These are phyloP conservation scores for Myiothlypis coronata DNA, from an alignment of 2,797 vertebrate genomes.

Conservation along the genomic window DNA sequence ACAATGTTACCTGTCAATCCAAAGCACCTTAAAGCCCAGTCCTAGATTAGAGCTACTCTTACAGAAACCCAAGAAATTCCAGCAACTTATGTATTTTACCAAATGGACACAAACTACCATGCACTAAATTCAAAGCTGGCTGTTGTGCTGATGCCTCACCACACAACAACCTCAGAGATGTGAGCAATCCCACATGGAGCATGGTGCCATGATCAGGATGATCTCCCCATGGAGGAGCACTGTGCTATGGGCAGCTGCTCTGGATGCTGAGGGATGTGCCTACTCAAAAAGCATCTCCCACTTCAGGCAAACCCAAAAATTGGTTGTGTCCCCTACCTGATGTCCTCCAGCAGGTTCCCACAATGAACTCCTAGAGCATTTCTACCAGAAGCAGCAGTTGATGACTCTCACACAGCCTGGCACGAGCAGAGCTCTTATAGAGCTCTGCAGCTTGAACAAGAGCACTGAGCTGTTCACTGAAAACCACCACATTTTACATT, in stretches of 20 bases:
- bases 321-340: background rate
- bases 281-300: background rate
- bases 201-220: accelerated
- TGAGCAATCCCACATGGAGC: accelerated
- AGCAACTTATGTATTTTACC: accelerated
- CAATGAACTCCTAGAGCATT: background rate
- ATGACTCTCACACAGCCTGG: accelerated
- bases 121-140: background rate
- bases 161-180: background rate
- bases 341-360: background rate
- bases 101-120: background rate
- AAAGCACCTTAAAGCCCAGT: background rate
- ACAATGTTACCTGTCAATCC: accelerated
- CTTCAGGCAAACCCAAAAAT: background rate
- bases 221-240: background rate
- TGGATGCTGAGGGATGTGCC: accelerated
- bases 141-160: background rate
- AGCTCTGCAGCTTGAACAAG: background rate
- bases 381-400: background rate
- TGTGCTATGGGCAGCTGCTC: background rate
- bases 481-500: background rate
- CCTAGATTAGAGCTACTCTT: background rate
- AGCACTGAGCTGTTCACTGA: background rate
- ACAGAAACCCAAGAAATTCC: background rate
- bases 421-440: background rate